Base-by-base conservation (phyloP, 2,113 vertebrate species). In the Albula goreensis region DNA sequence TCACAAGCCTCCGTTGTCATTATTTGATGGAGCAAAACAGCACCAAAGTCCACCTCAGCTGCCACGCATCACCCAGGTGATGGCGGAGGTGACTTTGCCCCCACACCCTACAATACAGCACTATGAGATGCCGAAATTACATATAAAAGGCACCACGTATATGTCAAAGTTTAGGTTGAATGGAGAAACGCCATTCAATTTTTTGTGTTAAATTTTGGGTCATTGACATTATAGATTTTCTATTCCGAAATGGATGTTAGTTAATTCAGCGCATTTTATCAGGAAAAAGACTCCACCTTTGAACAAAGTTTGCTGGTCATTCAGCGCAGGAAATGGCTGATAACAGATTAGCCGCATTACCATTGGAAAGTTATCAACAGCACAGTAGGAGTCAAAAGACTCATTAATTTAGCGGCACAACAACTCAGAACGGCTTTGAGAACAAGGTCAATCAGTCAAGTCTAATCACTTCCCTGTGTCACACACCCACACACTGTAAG, bases 351-450 rank as follows among this genome's bases (percentile, higher is more conserved):
- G 53, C 78, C 15, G 57, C n/a, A 22, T 15, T 10, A 78, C 25
- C 70, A 31, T 22, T 10, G 8, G 63, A 22, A 22, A 52, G n/a
- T 19, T 19, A 84, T 56, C 50, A 31, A 52, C 41, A 81, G 70
- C 87, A 50, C 56, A 60, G 82, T 48, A 53, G 70, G 85, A 85
- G 31, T 52, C 12, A 17, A 78, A n/a, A 17, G 80, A 25, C 81
- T 70, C 78, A 89, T 86, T 79, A 85, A 84, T 77, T 85, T 60
- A 31, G 19, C 19, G 87, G 81, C 79, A 63, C 79, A 87, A 77
- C 53, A 57, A 13, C 49, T 25, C 52, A 78, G 19, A 52, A 22
- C 63, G 80, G 48, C 57, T 77, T 56, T 87, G 50, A 25, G 85
- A 13, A 22, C 25, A 60, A 50, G 53, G 17, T 25, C 15, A 74